Evolutionary conservation across 2,888 invertebrate species (phyloP).

Genomic region (Xanthorhoe designata): DNA sequence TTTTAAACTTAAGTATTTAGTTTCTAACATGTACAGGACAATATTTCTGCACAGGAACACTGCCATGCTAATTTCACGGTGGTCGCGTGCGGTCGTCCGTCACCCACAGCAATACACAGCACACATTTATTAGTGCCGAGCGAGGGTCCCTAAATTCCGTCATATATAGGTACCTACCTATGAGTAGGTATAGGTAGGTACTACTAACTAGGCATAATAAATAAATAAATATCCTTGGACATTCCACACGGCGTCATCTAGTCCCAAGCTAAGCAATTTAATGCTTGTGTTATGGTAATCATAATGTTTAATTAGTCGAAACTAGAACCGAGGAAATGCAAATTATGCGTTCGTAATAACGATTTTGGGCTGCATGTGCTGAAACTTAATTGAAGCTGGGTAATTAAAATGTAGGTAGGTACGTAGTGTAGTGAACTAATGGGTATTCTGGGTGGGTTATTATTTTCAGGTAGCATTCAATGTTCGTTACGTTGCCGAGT

Average conservation of each 20-base stretch:
- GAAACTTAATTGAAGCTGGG: constrained; percentile 1
- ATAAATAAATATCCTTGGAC: too few species aligned
- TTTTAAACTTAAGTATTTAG: neutral
- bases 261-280: too few species aligned
- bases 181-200: too few species aligned
- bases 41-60: constrained; percentile 30
- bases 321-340: constrained; percentile 43
- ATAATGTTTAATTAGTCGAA: constrained; percentile 31
- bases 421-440: neutral
- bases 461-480: neutral
- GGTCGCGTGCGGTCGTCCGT: constrained; percentile 52
- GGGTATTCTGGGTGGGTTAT: neutral
- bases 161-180: neutral
- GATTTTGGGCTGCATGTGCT: constrained; percentile 1
- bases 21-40: neutral
- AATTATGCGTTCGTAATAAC: constrained; percentile 17
- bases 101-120: constrained; percentile 14
- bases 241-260: too few species aligned
- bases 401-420: too few species aligned
- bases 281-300: too few species aligned
- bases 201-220: constrained; percentile 4
- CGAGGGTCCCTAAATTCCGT: constrained; percentile 45
- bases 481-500: neutral
- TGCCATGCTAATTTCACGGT: constrained; percentile 61
- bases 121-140: constrained; percentile 34